Base-by-base conservation (phyloP, 2,888 invertebrate genomes). In the Leptinotarsa peninsularis region DNA sequence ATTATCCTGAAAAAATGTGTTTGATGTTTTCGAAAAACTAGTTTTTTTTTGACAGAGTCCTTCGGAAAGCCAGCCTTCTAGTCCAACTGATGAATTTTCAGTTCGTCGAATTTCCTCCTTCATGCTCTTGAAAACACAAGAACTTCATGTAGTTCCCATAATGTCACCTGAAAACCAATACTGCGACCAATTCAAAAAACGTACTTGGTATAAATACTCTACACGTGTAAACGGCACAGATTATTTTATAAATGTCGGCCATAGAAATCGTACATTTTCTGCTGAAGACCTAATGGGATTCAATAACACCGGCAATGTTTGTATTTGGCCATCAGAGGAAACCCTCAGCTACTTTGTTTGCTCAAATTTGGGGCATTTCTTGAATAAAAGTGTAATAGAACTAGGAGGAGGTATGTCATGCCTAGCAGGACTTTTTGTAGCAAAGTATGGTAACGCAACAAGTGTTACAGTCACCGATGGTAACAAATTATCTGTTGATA, bases 331-430 rank as follows among this genome's bases (percentile, higher is more conserved):
- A 17, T 94, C 94, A 0, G 94, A 94, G 87, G 94, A 94, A 87
- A 92, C 94, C 4, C 87, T 95, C 68, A 92, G 93, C 4, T 93
- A 93, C 81, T 93, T 93, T 83, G 89, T 92, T 66, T 89, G 95
- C 73, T 90, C 92, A 81, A 92, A 95, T 85, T 87, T 90, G 69
- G 84, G 89, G n/a, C 86, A 91, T 58, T 95, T 94, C 86, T 88
- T 90, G n/a, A 90, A 90, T 78, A 93, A 93, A 85, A 90, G 89
- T 84, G 91, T 96, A 43, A 89, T 95, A 82, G 96, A 96, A 86
- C 88, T 96, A 63, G 96, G 96, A 3, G 95, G 95, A 21, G 96
- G 96, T 4, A 95, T 96, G 94, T 94, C 95, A 23, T 95, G 95
- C 81, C 88, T 96, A 49, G 94, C 95, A 10, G 95, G 95, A 2